phyloP scores from a whole-genome alignment of 2,113 vertebrate species.

The Scophthalmus maximus region DNA sequence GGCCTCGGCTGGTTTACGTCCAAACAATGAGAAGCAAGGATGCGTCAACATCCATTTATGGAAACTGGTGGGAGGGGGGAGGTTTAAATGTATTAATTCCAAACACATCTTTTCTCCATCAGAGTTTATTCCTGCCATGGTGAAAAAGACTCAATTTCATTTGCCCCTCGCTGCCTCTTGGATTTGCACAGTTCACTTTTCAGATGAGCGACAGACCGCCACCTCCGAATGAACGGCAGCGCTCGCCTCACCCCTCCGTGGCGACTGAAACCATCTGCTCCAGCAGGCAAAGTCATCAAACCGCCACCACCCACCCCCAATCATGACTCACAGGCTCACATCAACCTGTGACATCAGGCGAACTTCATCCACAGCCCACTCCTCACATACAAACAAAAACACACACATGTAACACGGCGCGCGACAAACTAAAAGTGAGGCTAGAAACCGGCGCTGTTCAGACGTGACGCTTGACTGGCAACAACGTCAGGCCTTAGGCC shows the following conservation, averaged over 20 bases:
- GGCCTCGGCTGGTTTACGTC: constrained; percentile 34
- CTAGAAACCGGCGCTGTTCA: background rate
- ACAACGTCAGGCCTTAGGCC: constrained; percentile 59
- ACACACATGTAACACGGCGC: background rate
- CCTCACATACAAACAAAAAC: constrained; percentile 15
- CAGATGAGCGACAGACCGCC: background rate
- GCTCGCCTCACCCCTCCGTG: constrained; percentile 15
- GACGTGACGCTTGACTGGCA: constrained; percentile 22
- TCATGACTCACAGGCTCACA: constrained; percentile 58
- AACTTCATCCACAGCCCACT: constrained; percentile 31
- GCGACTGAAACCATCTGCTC: constrained; percentile 50
- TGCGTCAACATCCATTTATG: constrained; percentile 58
- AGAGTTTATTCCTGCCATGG: background rate
- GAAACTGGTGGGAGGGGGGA: constrained; percentile 53
- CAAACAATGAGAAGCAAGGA: constrained; percentile 42
- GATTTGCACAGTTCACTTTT: too few species aligned
- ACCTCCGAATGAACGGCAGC: constrained; percentile 27
- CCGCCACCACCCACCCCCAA: constrained; percentile 1
- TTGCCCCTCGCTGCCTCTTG: constrained; percentile 4
- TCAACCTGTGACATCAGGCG: constrained; percentile 44
- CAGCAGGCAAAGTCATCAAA: constrained; percentile 29
- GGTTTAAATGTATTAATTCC: constrained; percentile 36
- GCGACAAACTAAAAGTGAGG: background rate
- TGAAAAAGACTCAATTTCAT: constrained; percentile 10
- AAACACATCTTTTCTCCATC: constrained; percentile 18